Percentiles rank a stretch among this genome's conserved stretches.
Conservation (phyloP, 2,797 vertebrate genomes). For the Gadopsis marmoratus region DNA sequence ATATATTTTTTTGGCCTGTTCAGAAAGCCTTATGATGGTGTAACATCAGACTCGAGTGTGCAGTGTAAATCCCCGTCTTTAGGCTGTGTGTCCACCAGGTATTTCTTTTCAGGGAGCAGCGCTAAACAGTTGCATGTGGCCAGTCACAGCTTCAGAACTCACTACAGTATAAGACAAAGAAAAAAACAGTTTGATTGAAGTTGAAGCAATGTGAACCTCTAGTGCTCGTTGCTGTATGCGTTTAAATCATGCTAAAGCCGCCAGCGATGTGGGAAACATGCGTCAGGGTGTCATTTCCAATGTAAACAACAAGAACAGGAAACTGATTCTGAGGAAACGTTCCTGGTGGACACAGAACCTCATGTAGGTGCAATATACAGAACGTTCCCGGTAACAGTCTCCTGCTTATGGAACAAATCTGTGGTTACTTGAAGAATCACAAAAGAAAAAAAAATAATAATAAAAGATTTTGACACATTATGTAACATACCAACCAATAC, state of each 20-base stretch:
- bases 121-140: conserved; percentile 29
- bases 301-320: conserved; percentile 47
- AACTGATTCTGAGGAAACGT: not conserved
- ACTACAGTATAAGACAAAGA: conserved; percentile 11
- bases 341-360: conserved; percentile 61
- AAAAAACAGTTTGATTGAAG: conserved; percentile 14
- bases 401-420: conserved; percentile 34
- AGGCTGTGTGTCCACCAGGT: conserved; percentile 61
- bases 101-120: conserved; percentile 29
- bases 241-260: conserved; percentile 55
- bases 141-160: conserved; percentile 24
- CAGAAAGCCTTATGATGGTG: conserved; percentile 5
- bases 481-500: conserved; percentile 55
- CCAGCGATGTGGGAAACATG: conserved; percentile 59
- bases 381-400: conserved; percentile 44
- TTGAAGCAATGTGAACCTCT: conserved; percentile 24
- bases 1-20: not conserved
- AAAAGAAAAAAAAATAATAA: not conserved
- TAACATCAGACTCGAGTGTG: conserved; percentile 44
- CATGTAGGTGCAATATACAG: conserved; percentile 40
- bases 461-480: conserved; percentile 38
- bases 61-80: conserved; percentile 43
- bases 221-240: conserved; percentile 24
- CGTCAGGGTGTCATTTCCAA: conserved; percentile 45
- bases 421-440: conserved; percentile 36